These are phyloP conservation scores for Chrosomus eos DNA, from an alignment of 2,797 vertebrate genomes.

Conservation along the genomic window DNA sequence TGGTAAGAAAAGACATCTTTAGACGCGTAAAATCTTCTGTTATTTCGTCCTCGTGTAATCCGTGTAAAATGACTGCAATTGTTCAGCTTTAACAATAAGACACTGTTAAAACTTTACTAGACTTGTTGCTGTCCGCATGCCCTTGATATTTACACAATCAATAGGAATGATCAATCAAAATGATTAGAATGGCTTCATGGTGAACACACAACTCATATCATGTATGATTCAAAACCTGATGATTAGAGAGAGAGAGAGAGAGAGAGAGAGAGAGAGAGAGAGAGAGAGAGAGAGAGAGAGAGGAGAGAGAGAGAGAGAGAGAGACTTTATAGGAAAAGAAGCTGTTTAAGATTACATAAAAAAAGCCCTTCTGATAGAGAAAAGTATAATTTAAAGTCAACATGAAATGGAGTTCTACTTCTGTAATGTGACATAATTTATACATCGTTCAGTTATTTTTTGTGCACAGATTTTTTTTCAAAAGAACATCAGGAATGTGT, in stretches of 20 bases:
- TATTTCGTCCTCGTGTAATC: not conserved
- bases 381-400: constrained; percentile 4
- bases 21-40: constrained; percentile 9
- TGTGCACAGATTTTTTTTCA: not conserved
- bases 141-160: constrained; percentile 80
- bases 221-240: not conserved
- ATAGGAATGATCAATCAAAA: constrained; percentile 38
- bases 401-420: constrained; percentile 1
- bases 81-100: constrained; percentile 13
- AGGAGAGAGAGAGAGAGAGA: not conserved
- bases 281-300: not conserved
- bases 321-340: not conserved
- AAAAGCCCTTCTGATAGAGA: constrained; percentile 23
- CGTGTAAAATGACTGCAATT: constrained; percentile 13
- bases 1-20: constrained; percentile 49
- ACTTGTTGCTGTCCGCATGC: constrained; percentile 65
- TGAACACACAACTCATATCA: constrained; percentile 6
- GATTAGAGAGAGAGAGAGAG: not conserved
- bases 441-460: not conserved
- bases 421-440: not conserved
- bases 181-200: not conserved
- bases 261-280: not conserved
- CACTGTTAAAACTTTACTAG: constrained; percentile 42
- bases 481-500: constrained; percentile 10
- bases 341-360: not conserved